phyloP scores from a whole-genome alignment of 2,113 vertebrate species.

The Apistogramma diplotaenia region DNA sequence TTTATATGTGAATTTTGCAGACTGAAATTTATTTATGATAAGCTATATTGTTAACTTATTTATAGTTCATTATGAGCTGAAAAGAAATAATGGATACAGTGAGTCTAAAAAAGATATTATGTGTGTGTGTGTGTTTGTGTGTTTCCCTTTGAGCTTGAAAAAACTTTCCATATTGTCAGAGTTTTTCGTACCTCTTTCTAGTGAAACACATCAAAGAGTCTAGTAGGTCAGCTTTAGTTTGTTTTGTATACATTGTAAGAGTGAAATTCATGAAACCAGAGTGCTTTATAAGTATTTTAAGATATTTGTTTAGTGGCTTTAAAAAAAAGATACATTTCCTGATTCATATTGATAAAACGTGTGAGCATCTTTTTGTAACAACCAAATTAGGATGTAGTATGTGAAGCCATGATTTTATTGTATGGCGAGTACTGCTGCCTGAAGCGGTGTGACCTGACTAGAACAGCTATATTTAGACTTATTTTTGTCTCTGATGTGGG shows the following conservation, averaged over 20 bases:
- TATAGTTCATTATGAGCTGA: slow-evolving; percentile 38
- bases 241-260: background rate
- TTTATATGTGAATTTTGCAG: slow-evolving; percentile 72
- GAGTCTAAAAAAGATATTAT: slow-evolving; percentile 38
- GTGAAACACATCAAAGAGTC: slow-evolving; percentile 15
- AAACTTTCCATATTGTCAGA: slow-evolving; percentile 33
- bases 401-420: slow-evolving; percentile 39
- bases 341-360: slow-evolving; percentile 1
- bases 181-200: slow-evolving; percentile 16
- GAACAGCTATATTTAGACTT: slow-evolving; percentile 52
- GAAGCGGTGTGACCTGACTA: slow-evolving; percentile 28
- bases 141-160: slow-evolving; percentile 27
- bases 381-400: slow-evolving; percentile 25
- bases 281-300: background rate
- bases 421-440: slow-evolving; percentile 14
- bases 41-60: slow-evolving; percentile 74
- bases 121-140: background rate
- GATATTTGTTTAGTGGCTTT: slow-evolving; percentile 18
- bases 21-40: slow-evolving; percentile 67
- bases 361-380: slow-evolving; percentile 8
- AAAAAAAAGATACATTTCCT: background rate
- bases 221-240: background rate
- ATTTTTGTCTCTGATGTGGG: slow-evolving; percentile 32
- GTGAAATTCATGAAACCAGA: background rate
- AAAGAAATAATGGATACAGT: slow-evolving; percentile 23